Evolutionary conservation across 1,140 invertebrate genomes (phyloP), one percentile per base, ranked within the genome.

Genomic region (Coenobita brevimanus): DNA sequence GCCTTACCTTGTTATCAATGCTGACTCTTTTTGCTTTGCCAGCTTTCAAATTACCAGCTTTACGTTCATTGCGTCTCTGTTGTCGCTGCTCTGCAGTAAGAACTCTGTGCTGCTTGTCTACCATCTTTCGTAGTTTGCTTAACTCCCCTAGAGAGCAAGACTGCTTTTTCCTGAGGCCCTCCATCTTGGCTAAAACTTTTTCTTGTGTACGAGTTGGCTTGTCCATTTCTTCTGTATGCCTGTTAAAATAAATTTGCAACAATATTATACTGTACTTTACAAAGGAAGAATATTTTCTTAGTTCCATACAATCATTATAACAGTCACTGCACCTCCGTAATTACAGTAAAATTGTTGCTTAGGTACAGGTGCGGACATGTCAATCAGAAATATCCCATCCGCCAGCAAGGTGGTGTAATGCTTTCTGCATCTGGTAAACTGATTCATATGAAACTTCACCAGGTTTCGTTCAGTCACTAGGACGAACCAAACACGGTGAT

Each of bases 121-220:
- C 85, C 76, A 87, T 80, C 24, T 87, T 87, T 0, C 85, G 62
- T 17, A 87, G 76, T 43, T 87, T 87, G 62, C 43, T 87, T 1
- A 87, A 27, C 43, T 87, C 85, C 60, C 80, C 85, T 30, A 62
- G 41, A 69, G 76, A 80, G 24, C 85, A 87, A 21, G 78, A 57
- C 46, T 87, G 85, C 36, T 87, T 87, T 43, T 87, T 87, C 24
- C 85, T 41, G 10, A 87, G 64, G 1, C 85, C 85, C 38, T 87
- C 85, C 85, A 87, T 87, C 64, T 87, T 87, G 30, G 85, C 85
- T 24, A 87, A 71, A n/a, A 87, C 85, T 24, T 87, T 87, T 46
- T 80, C 85, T 24, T 87, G 85, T 8, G 85, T 78, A 15, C 85
- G 85, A 38, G 38, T 80, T 43, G 62, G 54, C 43, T 73, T 87